Evolutionary conservation across 2,113 vertebrate genomes (phyloP).

Genomic region (Bothrops jararaca): DNA sequence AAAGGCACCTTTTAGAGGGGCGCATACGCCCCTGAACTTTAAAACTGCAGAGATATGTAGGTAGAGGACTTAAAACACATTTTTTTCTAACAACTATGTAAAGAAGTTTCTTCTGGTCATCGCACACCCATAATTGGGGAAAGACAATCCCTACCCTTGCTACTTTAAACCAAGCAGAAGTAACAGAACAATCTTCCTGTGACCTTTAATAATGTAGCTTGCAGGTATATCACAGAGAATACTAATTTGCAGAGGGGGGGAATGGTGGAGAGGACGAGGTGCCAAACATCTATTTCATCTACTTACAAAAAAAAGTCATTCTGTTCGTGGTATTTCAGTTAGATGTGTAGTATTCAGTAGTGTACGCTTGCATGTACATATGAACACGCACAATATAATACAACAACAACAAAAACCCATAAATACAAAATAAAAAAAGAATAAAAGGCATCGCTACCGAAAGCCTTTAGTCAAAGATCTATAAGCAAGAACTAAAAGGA

Average conservation of each 20-base stretch:
- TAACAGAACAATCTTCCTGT: constrained; percentile 32
- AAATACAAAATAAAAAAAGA: neutral
- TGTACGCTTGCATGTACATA: neutral
- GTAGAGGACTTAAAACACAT: neutral
- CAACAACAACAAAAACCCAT: neutral
- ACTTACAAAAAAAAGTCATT: constrained; percentile 28
- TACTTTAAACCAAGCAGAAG: constrained; percentile 41
- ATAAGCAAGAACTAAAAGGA: neutral
- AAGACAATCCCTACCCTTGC: neutral
- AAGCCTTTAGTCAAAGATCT: neutral
- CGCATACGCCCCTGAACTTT: neutral
- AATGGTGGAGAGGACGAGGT: neutral
- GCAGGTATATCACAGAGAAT: constrained; percentile 35
- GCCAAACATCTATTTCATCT: neutral
- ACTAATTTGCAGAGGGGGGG: constrained; percentile 3
- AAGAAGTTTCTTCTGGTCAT: constrained; percentile 20
- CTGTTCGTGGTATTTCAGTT: neutral
- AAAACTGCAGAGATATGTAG: fast-evolving
- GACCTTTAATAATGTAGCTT: constrained; percentile 26
- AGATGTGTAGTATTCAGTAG: neutral
- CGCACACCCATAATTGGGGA: neutral
- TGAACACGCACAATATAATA: neutral
- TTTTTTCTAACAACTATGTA: neutral
- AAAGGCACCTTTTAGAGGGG: neutral
- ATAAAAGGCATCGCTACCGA: neutral